phyloP scores from a whole-genome alignment of 1,140 invertebrate species.

The Conus betulinus region DNA sequence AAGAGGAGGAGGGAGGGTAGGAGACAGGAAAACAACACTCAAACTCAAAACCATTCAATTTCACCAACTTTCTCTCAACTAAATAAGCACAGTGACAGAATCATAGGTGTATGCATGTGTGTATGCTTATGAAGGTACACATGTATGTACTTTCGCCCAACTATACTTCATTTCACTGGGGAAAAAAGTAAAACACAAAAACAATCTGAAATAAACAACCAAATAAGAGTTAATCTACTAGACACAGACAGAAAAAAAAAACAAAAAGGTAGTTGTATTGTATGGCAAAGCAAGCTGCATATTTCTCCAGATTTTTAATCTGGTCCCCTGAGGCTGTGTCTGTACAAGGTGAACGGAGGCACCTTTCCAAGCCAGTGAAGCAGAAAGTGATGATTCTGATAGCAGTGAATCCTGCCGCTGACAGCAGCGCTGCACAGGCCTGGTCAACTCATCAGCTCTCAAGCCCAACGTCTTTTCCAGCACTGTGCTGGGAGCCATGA shows the following conservation, averaged over 20 bases:
- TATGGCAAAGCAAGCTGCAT: no score
- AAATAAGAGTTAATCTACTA: no score
- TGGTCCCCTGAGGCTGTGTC: neutral
- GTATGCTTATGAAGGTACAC: no score
- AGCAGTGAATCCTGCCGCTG: conserved; percentile 27
- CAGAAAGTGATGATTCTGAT: conserved; percentile 39
- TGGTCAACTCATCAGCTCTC: conserved; percentile 25
- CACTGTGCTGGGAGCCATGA: neutral
- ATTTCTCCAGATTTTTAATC: neutral
- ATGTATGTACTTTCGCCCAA: no score
- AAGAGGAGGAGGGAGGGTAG: neutral
- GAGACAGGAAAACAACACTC: neutral
- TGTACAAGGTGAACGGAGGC: neutral
- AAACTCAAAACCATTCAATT: no score
- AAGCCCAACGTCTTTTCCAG: neutral
- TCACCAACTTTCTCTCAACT: no score
- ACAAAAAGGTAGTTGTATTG: no score
- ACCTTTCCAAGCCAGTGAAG: conserved; percentile 27
- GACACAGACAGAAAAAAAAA: no score
- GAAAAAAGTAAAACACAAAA: no score
- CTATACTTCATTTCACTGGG: no score
- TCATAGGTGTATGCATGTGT: neutral
- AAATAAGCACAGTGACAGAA: neutral
- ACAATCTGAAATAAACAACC: no score
- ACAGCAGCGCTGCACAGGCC: neutral